Base-by-base conservation (phyloP, 2,888 invertebrate genomes). In the Phengaris alcon region DNA sequence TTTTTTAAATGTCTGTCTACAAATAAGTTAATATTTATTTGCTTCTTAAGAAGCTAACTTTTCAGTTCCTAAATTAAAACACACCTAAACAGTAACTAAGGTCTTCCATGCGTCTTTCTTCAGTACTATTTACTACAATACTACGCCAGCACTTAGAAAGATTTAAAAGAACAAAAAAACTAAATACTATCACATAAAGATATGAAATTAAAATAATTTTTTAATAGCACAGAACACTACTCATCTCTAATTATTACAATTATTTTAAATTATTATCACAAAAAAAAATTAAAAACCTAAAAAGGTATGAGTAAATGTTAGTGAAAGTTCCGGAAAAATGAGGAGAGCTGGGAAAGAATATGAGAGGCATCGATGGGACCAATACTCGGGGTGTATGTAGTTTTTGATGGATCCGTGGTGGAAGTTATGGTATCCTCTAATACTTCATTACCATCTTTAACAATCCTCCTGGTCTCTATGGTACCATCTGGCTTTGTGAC, bases 401-500 rank as follows among this genome's bases (percentile, higher is more conserved):
- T 83, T 73, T 80, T 81, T 1, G 78, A 74, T 0, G 86, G 83
- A 46, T 77, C 78, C 9, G 77, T 79, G 15, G 77, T 79, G 15
- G 78, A 75, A 35, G 80, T 81, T 35, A 77, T 79, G 48, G 79
- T 78, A 78, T 92, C 92, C 79, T 93, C 93, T 64, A 91, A 82
- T 5, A 91, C 85, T 72, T 90, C 90, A 80, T 90, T 85, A 1
- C 92, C 91, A 81, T 86, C 89, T 82, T 92, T 92, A 7, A 93
- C 84, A 79, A 93, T 92, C 75, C 87, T 86, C 68, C 85, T 85
- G 9, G 92, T 93, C 80, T 93, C 93, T 74, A 90, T 79, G 0
- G 90, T 84, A 12, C 93, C 93, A 79, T 93, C 93, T 0, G 93
- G 83, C 79, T 91, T 92, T 15, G 85, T 91, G 6, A 92, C 81